Percentiles rank a stretch among this genome's conserved stretches.
These are phyloP conservation scores for Acrocephalus arundinaceus DNA, from an alignment of 2,113 vertebrate genomes.

Conservation along the genomic window DNA sequence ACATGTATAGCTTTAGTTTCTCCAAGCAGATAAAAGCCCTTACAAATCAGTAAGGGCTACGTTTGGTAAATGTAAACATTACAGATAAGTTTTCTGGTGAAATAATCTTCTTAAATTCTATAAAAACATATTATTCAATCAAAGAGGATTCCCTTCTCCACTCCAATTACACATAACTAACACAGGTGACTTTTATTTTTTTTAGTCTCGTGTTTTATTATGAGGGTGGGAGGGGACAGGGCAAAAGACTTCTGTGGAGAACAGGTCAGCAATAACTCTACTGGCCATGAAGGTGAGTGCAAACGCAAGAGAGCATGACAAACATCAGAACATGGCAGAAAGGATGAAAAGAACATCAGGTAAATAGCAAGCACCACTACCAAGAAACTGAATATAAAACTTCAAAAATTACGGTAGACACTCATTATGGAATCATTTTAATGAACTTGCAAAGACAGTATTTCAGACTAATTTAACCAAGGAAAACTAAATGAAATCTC, in stretches of 20 bases:
- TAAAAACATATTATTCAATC: neutral
- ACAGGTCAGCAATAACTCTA: neutral
- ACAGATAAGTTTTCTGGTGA: neutral
- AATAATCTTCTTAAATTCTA: neutral
- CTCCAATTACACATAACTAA: neutral
- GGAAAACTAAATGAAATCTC: constrained; percentile 67
- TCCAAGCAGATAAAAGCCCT: neutral
- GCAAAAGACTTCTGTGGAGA: neutral
- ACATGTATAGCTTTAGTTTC: neutral
- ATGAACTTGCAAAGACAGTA: constrained; percentile 31
- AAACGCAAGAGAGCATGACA: neutral
- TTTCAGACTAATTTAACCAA: constrained; percentile 68
- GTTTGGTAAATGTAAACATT: neutral
- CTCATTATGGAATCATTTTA: constrained; percentile 14
- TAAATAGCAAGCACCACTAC: neutral
- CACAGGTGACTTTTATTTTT: neutral
- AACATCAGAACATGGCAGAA: neutral
- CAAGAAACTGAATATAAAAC: neutral
- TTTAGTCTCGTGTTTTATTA: neutral
- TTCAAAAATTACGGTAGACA: neutral
- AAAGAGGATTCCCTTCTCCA: neutral
- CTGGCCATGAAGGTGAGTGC: neutral
- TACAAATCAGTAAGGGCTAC: neutral
- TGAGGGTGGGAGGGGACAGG: neutral
- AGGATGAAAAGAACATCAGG: neutral